A percentile compares a stretch with the other conserved stretches of the same genome.
These are phyloP conservation scores for Trachops cirrhosus DNA, from an alignment of 2,797 vertebrate genomes.

Conservation along the genomic window DNA sequence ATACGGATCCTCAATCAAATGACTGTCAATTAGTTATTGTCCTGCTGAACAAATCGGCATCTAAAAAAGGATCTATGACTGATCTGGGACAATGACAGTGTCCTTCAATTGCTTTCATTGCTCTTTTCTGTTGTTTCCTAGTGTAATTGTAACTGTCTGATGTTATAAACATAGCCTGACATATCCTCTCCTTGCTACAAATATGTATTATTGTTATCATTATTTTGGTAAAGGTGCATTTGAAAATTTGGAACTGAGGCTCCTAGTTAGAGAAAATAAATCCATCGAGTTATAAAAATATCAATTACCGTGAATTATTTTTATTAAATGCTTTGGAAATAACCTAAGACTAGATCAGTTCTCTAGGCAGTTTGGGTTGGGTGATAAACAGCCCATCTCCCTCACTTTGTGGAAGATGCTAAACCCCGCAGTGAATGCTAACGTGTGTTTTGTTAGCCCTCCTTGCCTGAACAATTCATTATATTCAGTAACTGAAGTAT, in stretches of 20 bases:
- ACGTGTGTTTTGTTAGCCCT: slow-evolving; percentile 57
- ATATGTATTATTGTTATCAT: neutral
- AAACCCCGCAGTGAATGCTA: neutral
- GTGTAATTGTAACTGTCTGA: neutral
- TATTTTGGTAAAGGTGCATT: neutral
- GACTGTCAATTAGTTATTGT: neutral
- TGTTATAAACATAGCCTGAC: neutral
- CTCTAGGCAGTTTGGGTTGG: neutral
- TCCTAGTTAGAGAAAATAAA: neutral
- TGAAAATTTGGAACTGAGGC: neutral
- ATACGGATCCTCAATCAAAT: neutral
- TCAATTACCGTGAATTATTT: neutral
- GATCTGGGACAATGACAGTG: neutral
- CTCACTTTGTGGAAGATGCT: neutral
- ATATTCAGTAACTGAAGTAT: slow-evolving; percentile 72
- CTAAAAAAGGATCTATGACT: neutral
- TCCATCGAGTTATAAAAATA: neutral
- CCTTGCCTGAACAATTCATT: slow-evolving; percentile 58
- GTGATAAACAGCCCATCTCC: neutral
- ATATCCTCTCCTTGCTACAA: neutral
- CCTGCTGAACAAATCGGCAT: slow-evolving; percentile 7
- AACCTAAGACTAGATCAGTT: neutral
- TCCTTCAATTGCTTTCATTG: neutral
- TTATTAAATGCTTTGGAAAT: slow-evolving; percentile 11
- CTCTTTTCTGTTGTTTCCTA: neutral